These are phyloP conservation scores for Ypsolopha sequella DNA, from an alignment of 2,888 invertebrate species.

Conservation along the genomic window DNA sequence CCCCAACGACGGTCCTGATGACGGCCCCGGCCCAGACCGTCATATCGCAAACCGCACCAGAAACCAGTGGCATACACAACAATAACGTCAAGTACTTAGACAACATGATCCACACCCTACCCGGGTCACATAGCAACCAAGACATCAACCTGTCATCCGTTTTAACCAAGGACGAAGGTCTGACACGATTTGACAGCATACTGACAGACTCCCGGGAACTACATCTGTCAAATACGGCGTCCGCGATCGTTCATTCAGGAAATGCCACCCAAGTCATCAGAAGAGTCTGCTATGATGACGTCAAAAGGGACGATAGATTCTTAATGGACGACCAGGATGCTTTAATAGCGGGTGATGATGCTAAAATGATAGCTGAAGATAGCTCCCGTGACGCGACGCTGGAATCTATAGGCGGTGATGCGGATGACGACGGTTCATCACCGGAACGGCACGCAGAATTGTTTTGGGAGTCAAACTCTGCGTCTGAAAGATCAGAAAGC, in stretches of 20 bases:
- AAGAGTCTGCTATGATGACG: conserved; percentile 45
- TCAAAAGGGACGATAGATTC: conserved; percentile 32
- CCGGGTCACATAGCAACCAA: conserved; percentile 21
- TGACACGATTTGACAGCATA: conserved; percentile 44
- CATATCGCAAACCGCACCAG: conserved; percentile 48
- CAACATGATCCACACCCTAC: conserved; percentile 43
- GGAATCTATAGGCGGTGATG: conserved; percentile 34
- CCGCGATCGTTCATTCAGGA: conserved; percentile 47
- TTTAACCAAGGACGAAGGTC: conserved; percentile 43
- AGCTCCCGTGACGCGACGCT: conserved; percentile 36
- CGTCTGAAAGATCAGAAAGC: conserved; percentile 44
- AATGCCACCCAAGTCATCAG: conserved; percentile 59
- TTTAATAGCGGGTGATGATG: conserved; percentile 37
- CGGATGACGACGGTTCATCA: conserved; percentile 42
- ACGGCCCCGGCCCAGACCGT: conserved; percentile 50
- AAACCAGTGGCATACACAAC: conserved; percentile 18
- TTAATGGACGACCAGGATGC: conserved; percentile 39
- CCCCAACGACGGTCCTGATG: conserved; percentile 54
- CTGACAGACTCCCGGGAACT: conserved; percentile 45
- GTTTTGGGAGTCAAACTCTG: conserved; percentile 59
- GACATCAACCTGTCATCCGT: conserved; percentile 38
- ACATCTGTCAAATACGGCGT: conserved; percentile 41
- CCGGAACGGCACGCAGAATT: conserved; percentile 51
- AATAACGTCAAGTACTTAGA: conserved; percentile 45
- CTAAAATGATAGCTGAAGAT: conserved; percentile 46